Base-by-base conservation (phyloP, 23 tunicate genomes). In the Trididemnum nubilum region DNA sequence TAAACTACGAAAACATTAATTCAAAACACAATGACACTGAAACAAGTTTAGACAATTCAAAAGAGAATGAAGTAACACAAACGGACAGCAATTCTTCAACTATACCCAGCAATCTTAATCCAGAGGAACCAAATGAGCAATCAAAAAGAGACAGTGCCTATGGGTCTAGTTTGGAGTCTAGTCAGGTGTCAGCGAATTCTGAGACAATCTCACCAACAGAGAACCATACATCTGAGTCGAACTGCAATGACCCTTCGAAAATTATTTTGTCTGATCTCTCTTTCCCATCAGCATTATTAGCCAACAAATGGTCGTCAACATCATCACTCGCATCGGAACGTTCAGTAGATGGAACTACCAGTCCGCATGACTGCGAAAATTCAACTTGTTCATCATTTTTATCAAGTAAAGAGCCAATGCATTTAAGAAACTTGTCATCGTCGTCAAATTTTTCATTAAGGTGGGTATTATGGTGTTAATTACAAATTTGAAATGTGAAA, bases 111-210 rank as follows among this genome's bases (percentile, higher is more conserved):
- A 67, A 67, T 30, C 74, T 67, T 67, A 9, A 33, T 24, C 15
- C 74, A 30, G 74, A 67, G 22, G 74, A 67, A 67, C 15, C n/a
- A 12, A 31, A 5, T 33, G 38, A 7, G 4, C 67, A 61, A 32
- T 32, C 33, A 33, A 32, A 67, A 32, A 67, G 74, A 67, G 97
- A 92, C 69, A 92, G 97, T 74, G 97, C 97, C 0, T 92, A 92
- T 79, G 81, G 97, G 60, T 92, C 97, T 2, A 83, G 85, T 9
- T 50, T 73, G 65, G 92, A 87, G 32, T 76, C 89, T 4, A 49
- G 67, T 22, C 29, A 5, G 9, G 54, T 44, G 15, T 9, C 9
- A 7, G 67, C 5, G n/a, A n/a, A 61, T 26, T 61, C 36, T 37
- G 33, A 3, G 32, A 9, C 34, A 19, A 34, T 25, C 18, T 64